Conservation (phyloP, 2,113 vertebrate genomes). For the Scalopus aquaticus region DNA sequence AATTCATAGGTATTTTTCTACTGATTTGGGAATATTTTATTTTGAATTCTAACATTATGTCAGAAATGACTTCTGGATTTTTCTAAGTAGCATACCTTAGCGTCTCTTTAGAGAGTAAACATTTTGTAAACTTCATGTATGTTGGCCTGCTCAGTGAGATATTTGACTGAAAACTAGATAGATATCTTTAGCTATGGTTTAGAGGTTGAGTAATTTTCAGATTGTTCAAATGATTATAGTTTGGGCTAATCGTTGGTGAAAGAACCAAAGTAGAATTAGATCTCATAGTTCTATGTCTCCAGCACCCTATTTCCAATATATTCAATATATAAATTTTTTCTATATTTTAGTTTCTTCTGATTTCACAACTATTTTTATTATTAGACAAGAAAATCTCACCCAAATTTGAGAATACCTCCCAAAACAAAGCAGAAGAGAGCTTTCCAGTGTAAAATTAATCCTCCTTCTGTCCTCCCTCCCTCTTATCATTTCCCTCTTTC, state of each 20-base stretch:
- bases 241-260: neutral
- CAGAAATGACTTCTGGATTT: neutral
- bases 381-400: neutral
- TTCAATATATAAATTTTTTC: neutral
- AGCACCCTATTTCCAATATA: neutral
- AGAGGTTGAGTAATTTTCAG: neutral
- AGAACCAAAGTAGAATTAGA: neutral
- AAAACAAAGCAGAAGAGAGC: neutral
- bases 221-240: neutral
- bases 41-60: neutral
- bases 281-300: neutral
- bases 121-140: conserved; percentile 10
- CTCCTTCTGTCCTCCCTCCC: neutral
- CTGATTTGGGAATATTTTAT: neutral
- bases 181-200: neutral
- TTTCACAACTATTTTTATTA: neutral
- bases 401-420: neutral
- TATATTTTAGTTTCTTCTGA: conserved; percentile 7
- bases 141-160: neutral
- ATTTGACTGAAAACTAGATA: neutral
- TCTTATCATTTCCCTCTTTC: neutral
- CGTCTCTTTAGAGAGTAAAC: neutral
- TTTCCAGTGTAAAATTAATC: neutral
- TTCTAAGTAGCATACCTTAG: neutral
- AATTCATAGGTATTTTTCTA: neutral